Evolutionary conservation across 2,888 invertebrate genomes (phyloP), one percentile per base, ranked within the genome.

Genomic region (Mythimna impura): DNA sequence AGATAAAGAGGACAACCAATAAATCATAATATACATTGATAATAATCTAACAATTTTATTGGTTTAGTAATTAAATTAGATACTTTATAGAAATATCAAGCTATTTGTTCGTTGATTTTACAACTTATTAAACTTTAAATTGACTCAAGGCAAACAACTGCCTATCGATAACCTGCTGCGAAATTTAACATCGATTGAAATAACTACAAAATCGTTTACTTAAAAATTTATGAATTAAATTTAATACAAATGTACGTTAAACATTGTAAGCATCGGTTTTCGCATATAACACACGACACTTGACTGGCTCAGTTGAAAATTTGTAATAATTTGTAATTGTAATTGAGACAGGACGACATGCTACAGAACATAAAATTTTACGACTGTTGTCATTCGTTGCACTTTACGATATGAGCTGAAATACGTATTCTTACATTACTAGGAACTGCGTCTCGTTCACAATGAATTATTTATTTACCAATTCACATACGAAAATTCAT

Each of bases 281-380:
- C 87, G 84, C 89, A 89, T 91, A 90, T 90, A 86, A 87, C 88
- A 91, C 87, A 90, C 88, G 89, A 91, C 91, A 90, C 89, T 91
- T 83, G 85, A 82, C 78, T 86, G 76, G 84, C 70, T 81, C 83
- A 85, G 89, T 90, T 92, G 92, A 91, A 93, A 92, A 93, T 95
- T 94, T 93, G 93, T 93, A 94, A 93, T 94, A 94, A 95, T 95
- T 95, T 95, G 95, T 95, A 94, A 95, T 95, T 96, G 94, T 95
- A 95, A 96, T 96, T 93, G 94, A 93, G 94, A 91, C 89, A 91
- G 89, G 90, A 89, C 91, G 91, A 89, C 91, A 90, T 91, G 87
- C 91, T 89, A 89, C 91, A 79, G 87, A 87, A 88, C 94, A 93
- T 96, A 94, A 95, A 95, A 93, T 89, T 96, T 96, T 93, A 96